A percentile compares a stretch with the other conserved stretches of the same genome.
Evolutionary conservation across 2,888 invertebrate species (phyloP).

Genomic region (Pyrrhia umbra): DNA sequence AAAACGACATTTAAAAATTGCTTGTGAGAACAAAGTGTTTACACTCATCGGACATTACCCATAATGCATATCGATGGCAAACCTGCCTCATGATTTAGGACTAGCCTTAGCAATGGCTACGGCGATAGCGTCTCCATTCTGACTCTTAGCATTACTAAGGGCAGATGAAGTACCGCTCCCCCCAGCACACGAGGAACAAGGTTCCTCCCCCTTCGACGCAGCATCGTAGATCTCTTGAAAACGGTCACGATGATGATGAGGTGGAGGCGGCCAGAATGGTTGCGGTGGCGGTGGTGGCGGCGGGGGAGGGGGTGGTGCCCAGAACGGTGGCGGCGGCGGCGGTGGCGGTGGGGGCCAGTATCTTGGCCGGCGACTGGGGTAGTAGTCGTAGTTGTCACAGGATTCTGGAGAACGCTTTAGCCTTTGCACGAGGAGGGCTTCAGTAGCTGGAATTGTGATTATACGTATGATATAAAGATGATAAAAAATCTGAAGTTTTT

Average conservation of each 20-base stretch:
- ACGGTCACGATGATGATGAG: slow-evolving; percentile 51
- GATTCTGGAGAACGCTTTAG: slow-evolving; percentile 76
- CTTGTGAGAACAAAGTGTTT: too few species aligned
- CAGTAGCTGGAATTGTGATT: slow-evolving; percentile 66
- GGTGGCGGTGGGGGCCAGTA: slow-evolving; percentile 63
- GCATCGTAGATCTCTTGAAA: slow-evolving; percentile 34
- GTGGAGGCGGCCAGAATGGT: slow-evolving; percentile 42
- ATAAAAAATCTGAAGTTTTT: background rate
- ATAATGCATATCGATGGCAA: too few species aligned
- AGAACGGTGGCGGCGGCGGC: slow-evolving; percentile 58
- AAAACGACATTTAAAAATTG: too few species aligned
- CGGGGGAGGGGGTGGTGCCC: slow-evolving; percentile 37
- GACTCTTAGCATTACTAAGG: slow-evolving; percentile 75
- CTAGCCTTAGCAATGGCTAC: slow-evolving; percentile 72
- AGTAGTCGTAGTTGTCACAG: slow-evolving; percentile 62
- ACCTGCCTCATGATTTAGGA: slow-evolving; percentile 29
- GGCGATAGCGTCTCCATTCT: slow-evolving; percentile 73
- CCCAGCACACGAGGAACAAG: slow-evolving; percentile 51
- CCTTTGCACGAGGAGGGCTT: slow-evolving; percentile 63
- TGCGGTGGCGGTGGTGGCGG: slow-evolving; percentile 55
- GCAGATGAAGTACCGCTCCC: slow-evolving; percentile 47
- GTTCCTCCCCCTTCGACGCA: slow-evolving; percentile 5
- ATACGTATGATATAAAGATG: background rate
- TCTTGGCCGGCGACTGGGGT: slow-evolving; percentile 43
- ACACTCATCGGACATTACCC: too few species aligned